Conservation (phyloP, 2,113 vertebrate species). For the Megaleporinus macrocephalus region DNA sequence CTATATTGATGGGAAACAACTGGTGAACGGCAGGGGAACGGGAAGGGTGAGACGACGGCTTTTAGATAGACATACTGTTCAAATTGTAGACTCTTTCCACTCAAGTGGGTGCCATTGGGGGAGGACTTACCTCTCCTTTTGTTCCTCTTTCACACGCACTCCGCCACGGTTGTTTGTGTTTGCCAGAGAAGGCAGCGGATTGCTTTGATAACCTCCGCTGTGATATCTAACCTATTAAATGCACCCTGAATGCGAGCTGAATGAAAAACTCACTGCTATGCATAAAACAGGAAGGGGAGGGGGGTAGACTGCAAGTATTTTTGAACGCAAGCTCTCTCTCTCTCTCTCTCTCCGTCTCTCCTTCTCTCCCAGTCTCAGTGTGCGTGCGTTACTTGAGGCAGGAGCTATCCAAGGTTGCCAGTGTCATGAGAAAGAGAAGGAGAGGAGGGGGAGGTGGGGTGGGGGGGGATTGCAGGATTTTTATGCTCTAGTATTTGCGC, state of each 20-base stretch:
- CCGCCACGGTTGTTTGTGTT: constrained; percentile 45
- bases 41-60: constrained; percentile 25
- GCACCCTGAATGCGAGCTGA: constrained; percentile 49
- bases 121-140: constrained; percentile 48
- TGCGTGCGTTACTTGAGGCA: constrained; percentile 27
- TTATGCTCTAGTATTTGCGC: constrained; percentile 40
- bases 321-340: neutral
- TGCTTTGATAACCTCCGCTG: constrained; percentile 58
- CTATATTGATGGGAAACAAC: constrained; percentile 15
- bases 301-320: neutral
- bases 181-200: constrained; percentile 48
- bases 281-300: constrained; percentile 43
- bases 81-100: constrained; percentile 40
- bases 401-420: constrained; percentile 36
- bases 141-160: constrained; percentile 47
- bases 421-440: constrained; percentile 36
- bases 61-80: constrained; percentile 43
- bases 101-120: constrained; percentile 38
- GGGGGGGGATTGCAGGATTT: neutral
- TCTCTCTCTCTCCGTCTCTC: too few species aligned
- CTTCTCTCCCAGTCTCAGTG: neutral
- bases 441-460: neutral
- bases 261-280: constrained; percentile 47
- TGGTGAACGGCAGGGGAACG: constrained; percentile 17
- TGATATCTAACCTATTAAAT: constrained; percentile 59